Evolutionary conservation across 2,113 vertebrate genomes (phyloP).

Genomic region (Oncorhynchus tshawytscha): DNA sequence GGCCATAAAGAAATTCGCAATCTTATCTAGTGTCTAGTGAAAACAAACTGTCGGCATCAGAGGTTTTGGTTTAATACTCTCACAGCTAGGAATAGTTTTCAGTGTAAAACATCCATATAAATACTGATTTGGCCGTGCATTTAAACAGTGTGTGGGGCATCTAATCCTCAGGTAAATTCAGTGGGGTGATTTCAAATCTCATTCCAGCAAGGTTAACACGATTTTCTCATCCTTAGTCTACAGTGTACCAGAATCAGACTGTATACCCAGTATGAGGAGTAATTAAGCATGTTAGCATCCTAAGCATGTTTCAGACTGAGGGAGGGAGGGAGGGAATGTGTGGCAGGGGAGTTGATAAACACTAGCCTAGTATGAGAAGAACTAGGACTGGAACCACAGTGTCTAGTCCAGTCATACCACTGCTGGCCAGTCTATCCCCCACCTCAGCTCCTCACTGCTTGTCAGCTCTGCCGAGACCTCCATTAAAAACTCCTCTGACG

Average conservation of each 20-base stretch:
- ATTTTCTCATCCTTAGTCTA: too few species aligned
- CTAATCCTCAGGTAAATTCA: slow-evolving; percentile 38
- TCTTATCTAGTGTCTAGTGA: neutral
- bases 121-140: neutral
- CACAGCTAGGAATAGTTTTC: neutral
- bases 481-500: slow-evolving; percentile 71
- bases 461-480: slow-evolving; percentile 50
- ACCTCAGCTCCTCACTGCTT: slow-evolving; percentile 18
- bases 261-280: too few species aligned
- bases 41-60: slow-evolving; percentile 9
- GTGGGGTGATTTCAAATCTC: slow-evolving; percentile 34
- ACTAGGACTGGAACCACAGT: too few species aligned
- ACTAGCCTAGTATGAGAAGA: too few species aligned
- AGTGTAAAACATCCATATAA: neutral
- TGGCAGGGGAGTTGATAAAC: too few species aligned
- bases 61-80: slow-evolving; percentile 1
- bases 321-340: too few species aligned
- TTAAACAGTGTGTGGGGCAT: neutral
- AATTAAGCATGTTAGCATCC: too few species aligned
- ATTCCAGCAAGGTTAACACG: too few species aligned
- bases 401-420: too few species aligned
- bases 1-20: slow-evolving; percentile 11
- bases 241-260: too few species aligned
- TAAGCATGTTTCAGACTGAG: too few species aligned
- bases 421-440: too few species aligned